phyloP scores from a whole-genome alignment of 2,113 vertebrate species.

The Pygoscelis adeliae region DNA sequence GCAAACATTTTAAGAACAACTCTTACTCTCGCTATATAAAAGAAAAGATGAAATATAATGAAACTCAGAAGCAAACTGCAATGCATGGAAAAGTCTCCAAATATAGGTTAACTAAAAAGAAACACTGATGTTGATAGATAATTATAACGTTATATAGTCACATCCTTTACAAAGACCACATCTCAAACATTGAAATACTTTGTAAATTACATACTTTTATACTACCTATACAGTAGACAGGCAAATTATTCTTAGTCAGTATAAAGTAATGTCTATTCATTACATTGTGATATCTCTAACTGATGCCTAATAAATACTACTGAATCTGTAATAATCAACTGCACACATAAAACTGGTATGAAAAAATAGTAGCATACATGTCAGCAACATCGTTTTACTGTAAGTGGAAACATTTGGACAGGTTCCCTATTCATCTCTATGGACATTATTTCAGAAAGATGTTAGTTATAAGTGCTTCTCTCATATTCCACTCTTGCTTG shows the following conservation, averaged over 20 bases:
- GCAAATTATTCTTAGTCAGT: not conserved
- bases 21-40: not conserved
- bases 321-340: not conserved
- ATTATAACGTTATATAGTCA: not conserved
- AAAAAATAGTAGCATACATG: not conserved
- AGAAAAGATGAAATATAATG: not conserved
- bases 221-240: not conserved
- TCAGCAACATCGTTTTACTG: not conserved
- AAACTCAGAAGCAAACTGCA: not conserved
- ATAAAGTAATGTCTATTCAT: not conserved
- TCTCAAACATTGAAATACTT: not conserved
- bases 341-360: not conserved
- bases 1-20: not conserved
- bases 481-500: not conserved
- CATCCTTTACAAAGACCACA: not conserved
- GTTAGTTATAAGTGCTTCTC: not conserved
- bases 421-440: not conserved
- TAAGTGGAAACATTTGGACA: not conserved
- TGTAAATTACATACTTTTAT: not conserved
- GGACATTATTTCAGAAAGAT: not conserved
- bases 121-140: not conserved
- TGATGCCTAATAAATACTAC: not conserved
- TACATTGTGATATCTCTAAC: not conserved
- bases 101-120: not conserved
- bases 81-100: not conserved